Evolutionary conservation across 2,113 vertebrate genomes (phyloP).

Genomic region (Ahaetulla prasina): DNA sequence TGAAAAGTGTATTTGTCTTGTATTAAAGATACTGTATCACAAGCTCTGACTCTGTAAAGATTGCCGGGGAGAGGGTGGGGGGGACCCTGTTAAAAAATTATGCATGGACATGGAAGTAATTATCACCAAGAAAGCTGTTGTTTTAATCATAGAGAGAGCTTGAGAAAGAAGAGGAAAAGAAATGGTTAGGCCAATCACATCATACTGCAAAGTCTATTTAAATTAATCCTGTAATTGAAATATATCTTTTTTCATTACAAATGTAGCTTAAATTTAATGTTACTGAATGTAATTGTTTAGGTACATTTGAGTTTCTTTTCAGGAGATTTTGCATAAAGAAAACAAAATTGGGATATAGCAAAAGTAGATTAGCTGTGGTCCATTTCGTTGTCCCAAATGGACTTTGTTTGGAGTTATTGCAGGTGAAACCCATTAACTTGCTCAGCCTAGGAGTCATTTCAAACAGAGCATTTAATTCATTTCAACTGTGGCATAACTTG

Average conservation of each 20-base stretch:
- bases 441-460: neutral
- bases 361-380: neutral
- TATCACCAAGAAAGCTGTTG: neutral
- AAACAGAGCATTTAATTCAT: neutral
- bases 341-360: neutral
- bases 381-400: neutral
- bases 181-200: neutral
- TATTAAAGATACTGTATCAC: neutral
- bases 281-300: neutral
- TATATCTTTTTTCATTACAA: neutral
- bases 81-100: neutral
- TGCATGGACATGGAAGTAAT: neutral
- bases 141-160: neutral
- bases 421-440: slow-evolving; percentile 10
- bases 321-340: neutral
- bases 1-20: neutral
- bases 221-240: slow-evolving; percentile 9
- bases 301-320: neutral
- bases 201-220: neutral
- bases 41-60: no score
- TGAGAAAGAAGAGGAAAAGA: neutral
- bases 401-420: neutral
- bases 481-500: neutral
- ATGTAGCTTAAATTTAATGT: neutral
- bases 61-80: accelerated